Conservation (phyloP, 2,113 vertebrate species). For the Struthidea cinerea region DNA sequence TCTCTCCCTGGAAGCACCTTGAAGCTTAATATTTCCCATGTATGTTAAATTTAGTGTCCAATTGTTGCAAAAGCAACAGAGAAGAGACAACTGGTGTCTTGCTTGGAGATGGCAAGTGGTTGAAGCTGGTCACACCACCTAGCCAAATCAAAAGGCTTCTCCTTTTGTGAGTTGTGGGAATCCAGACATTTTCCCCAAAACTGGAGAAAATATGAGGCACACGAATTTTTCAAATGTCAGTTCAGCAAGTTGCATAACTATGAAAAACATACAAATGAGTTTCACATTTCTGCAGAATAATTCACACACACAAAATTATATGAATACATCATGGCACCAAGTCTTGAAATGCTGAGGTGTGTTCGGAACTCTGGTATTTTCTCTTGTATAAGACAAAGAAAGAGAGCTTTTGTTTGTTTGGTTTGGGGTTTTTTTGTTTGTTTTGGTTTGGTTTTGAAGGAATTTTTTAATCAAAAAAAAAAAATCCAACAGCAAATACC, state of each 20-base stretch:
- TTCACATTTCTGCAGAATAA: neutral
- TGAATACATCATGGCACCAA: neutral
- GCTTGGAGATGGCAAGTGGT: neutral
- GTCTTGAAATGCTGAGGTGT: neutral
- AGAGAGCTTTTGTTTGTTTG: rapidly evolving
- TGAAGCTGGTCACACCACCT: neutral
- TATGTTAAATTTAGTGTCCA: neutral
- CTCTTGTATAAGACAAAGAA: neutral
- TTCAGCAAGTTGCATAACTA: neutral
- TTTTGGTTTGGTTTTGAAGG: neutral
- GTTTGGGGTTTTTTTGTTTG: neutral
- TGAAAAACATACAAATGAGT: neutral
- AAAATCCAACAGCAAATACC: neutral
- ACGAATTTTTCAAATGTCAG: neutral
- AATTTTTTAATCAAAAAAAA: neutral
- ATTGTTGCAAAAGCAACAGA: neutral
- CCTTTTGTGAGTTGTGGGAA: neutral
- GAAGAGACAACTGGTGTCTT: neutral
- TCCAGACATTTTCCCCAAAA: neutral
- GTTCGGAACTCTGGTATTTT: neutral
- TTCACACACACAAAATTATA: neutral
- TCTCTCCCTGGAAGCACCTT: neutral
- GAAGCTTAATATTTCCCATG: neutral
- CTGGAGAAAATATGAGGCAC: neutral
- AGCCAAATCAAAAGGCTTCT: neutral